Evolutionary conservation across 2,797 vertebrate genomes (phyloP).

Genomic region (Myotis planiceps): DNA sequence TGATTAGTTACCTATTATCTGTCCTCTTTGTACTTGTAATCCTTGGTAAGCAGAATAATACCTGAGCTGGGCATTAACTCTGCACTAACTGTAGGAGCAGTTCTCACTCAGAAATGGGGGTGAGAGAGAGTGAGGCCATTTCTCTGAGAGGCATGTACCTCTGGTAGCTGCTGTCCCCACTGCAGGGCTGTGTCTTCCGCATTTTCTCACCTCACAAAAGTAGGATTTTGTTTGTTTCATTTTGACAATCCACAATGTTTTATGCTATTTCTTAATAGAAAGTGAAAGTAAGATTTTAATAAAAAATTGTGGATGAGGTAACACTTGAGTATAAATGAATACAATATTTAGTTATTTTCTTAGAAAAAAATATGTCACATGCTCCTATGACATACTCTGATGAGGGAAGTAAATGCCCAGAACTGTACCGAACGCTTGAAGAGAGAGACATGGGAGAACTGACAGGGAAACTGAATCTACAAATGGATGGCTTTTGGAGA

Average conservation of each 20-base stretch:
- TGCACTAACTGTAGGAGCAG: neutral
- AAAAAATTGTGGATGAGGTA: neutral
- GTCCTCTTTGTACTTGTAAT: neutral
- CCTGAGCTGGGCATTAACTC: neutral
- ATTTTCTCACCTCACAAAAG: neutral
- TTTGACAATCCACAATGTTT: neutral
- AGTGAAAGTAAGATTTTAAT: neutral
- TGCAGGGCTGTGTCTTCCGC: fast-evolving
- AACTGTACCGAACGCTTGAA: neutral
- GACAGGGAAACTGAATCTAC: neutral
- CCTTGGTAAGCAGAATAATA: neutral
- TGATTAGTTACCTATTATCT: neutral
- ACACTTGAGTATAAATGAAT: neutral
- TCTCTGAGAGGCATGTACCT: neutral
- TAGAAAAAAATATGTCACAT: neutral
- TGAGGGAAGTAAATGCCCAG: neutral
- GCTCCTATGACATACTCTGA: neutral
- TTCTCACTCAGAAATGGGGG: neutral
- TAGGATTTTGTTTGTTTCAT: neutral
- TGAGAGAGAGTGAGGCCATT: neutral
- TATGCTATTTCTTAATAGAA: neutral
- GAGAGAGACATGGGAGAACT: neutral
- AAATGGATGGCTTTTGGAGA: neutral
- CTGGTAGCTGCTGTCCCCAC: neutral
- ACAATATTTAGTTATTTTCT: neutral